Conservation (phyloP, 2,113 vertebrate genomes). For the Caretta caretta region DNA sequence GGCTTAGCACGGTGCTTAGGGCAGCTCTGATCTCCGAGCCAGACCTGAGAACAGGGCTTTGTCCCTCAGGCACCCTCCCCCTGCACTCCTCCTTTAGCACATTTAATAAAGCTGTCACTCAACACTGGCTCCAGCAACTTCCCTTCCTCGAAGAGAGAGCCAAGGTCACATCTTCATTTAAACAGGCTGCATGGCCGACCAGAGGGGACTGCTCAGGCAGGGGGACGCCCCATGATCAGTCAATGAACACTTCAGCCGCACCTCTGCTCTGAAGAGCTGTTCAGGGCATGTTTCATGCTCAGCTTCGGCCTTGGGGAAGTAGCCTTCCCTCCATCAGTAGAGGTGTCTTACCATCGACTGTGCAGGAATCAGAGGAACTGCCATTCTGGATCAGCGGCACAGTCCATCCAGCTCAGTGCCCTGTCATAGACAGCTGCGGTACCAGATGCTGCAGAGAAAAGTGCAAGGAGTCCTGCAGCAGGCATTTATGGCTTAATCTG, state of each 20-base stretch:
- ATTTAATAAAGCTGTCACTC: not conserved
- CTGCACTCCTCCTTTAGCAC: not conserved
- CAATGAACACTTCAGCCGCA: not conserved
- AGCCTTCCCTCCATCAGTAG: not conserved
- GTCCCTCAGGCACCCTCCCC: not conserved
- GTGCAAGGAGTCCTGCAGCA: no score
- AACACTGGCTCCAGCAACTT: not conserved
- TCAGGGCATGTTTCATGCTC: not conserved
- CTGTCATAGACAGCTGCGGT: no score
- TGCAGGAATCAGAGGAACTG: no score
- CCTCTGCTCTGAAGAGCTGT: not conserved
- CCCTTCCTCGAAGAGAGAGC: not conserved
- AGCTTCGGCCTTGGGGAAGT: not conserved
- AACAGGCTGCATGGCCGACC: not conserved
- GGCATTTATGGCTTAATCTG: no score
- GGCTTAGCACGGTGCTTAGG: not conserved
- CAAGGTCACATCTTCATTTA: not conserved
- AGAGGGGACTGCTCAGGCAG: not conserved
- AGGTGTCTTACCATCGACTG: no score
- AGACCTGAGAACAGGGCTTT: not conserved
- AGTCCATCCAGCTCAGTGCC: no score
- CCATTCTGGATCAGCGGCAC: no score
- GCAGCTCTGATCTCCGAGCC: not conserved
- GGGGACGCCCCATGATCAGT: not conserved
- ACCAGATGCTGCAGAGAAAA: no score